Evolutionary conservation across 2,888 invertebrate species (phyloP), one percentile per base, ranked within the genome.

Genomic region (Labia minor): DNA sequence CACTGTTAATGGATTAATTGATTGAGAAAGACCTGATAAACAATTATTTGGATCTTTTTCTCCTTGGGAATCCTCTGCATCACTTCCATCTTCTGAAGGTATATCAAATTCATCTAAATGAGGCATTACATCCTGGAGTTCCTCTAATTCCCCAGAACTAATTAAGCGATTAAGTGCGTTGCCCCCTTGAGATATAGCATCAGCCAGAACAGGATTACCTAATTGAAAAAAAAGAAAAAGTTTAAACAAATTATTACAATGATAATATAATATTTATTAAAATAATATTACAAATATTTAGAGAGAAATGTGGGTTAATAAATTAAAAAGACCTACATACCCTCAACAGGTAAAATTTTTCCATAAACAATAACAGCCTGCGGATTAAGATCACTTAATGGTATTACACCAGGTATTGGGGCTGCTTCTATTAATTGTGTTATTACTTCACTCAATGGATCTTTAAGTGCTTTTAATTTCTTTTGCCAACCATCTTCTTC

Each of bases 341-440:
- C 80, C 78, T 87, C 87, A 14, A 92, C 89, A 37, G 87, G 82
- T 71, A 92, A 85, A 69, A 90, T 80, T 81, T 89, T 90, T n/a
- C 90, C 90, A 77, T 90, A 90, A 67, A 91, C 83, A 72, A 89
- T 87, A 73, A 92, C 88, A 1, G 90, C 90, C 71, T 88, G 86
- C 14, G 91, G 89, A 72, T 86, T 83, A 66, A 91, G 85, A 76
- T 90, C 87, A 71, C 86, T 85, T 18, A 91, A 78, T 26, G 89
- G 89, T 64, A 90, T 85, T 65, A 88, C 88, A 64, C 91, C 91
- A 0, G 90, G 89, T 16, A 70, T 67, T 14, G 70, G 70, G 1
- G 88, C 86, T 71, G 88, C 88, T 76, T 88, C 88, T 70, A 89
- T 84, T 63, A 88, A 83, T 75, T 89, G 88, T 73, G 86, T 82